Percentiles rank a stretch among this genome's conserved stretches.
Evolutionary conservation across 2,797 vertebrate species (phyloP).

Genomic region (Acrossocheilus wenchowensis): DNA sequence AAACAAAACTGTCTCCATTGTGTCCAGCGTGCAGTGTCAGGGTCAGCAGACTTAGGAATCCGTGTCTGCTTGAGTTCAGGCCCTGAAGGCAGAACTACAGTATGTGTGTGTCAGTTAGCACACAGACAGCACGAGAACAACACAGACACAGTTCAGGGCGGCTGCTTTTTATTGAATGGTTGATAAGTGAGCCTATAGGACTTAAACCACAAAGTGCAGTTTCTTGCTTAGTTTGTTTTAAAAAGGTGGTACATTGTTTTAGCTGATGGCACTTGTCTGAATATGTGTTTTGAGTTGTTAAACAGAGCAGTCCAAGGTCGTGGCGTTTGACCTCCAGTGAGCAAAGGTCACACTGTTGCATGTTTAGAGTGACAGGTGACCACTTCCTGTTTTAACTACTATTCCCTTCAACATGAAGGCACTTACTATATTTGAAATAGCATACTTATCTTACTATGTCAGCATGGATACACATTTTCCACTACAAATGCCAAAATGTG

Average conservation of each 20-base stretch:
- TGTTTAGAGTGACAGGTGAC: conserved; percentile 23
- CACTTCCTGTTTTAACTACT: not conserved
- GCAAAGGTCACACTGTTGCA: not conserved
- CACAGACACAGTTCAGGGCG: conserved; percentile 1
- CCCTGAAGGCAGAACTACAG: conserved; percentile 23
- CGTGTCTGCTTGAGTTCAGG: not conserved
- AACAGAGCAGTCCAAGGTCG: not conserved
- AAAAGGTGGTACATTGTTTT: not conserved
- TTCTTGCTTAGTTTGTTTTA: not conserved
- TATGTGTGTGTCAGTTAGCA: not conserved
- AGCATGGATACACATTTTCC: no score
- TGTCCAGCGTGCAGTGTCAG: conserved; percentile 25
- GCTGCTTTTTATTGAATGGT: not conserved
- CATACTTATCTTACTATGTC: not conserved
- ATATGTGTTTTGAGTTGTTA: conserved; percentile 1
- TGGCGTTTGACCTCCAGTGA: conserved; percentile 23
- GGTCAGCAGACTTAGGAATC: conserved; percentile 43
- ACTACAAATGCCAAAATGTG: not conserved
- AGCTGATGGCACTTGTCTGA: not conserved
- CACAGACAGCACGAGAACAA: not conserved
- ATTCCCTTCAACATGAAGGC: not conserved
- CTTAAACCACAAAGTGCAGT: not conserved
- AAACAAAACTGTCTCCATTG: conserved; percentile 21
- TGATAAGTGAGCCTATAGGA: not conserved
- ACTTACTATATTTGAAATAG: not conserved